Evolutionary conservation across 2,888 invertebrate genomes (phyloP), one percentile per base, ranked within the genome.

Genomic region (Thymelicus sylvestris): DNA sequence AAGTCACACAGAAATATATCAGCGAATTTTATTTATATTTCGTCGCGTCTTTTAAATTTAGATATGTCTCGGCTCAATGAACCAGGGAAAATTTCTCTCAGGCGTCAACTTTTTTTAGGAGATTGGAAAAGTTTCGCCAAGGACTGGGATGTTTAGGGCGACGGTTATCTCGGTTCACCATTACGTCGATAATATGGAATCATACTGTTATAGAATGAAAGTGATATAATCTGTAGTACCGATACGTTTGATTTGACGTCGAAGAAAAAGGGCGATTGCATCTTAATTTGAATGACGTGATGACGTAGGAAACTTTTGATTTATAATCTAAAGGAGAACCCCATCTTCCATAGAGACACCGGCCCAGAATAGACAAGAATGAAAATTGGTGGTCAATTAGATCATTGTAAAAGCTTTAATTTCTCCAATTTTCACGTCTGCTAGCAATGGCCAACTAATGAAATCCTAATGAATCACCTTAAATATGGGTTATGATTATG

Each of bases 41-140:
- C 60, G 70, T 60, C 44, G 50, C 65, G 70, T 70, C 70, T 66
- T 70, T 70, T 70, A 70, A 70, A 70, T 70, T 70, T 70, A 70
- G 70, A 70, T 70, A 60, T 66, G 60, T 61, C 65, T 60, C 65
- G 44, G 70, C 70, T 61, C 65, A 61, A 61, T 66, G 70, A 70
- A 70, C 65, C 65, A 66, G 24, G 60, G 19, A 61, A 61, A 65
- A 66, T 65, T 65, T 70, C 65, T 61, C 60, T 61, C 52, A 65
- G 65, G 39, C 60, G 66, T 70, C 70, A 74, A 75, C 69, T 74
- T 75, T 73, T 75, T 77, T 77, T 72, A 52, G 74, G 75, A 81
- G 83, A 86, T 84, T 86, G 81, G 81, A 81, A 86, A 86, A 87
- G 81, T 86, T 87, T 78, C 65, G 72, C 74, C 78, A 81, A 79